Conservation (phyloP, 2,888 invertebrate species). For the Agrotis segetum region DNA sequence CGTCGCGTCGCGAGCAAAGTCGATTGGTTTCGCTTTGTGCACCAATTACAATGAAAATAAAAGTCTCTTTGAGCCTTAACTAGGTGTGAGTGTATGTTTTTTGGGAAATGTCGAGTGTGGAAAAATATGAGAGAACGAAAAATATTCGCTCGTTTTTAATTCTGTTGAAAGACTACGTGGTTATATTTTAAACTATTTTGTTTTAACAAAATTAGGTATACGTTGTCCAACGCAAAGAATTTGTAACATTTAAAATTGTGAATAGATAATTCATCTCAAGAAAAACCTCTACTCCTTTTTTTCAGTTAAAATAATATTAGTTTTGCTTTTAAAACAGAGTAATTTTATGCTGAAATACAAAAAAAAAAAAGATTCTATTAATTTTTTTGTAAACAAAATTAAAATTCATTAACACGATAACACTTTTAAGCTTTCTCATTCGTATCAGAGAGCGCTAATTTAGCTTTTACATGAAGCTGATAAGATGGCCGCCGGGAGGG, state of each 20-base stretch:
- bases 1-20: slow-evolving; percentile 53
- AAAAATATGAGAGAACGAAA: slow-evolving; percentile 1
- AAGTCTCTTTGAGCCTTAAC: slow-evolving; percentile 35
- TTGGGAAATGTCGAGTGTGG: slow-evolving; percentile 12
- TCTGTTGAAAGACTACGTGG: slow-evolving; percentile 1
- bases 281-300: too few relatives aligned
- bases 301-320: too few relatives aligned
- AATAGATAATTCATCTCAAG: too few relatives aligned
- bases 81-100: slow-evolving; percentile 28
- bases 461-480: slow-evolving; percentile 56
- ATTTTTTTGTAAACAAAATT: slow-evolving; percentile 17
- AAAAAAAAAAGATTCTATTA: not conserved
- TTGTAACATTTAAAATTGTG: too few relatives aligned
- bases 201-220: too few relatives aligned
- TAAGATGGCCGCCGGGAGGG: slow-evolving; percentile 52
- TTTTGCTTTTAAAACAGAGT: too few relatives aligned
- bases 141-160: slow-evolving; percentile 19
- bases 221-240: too few relatives aligned
- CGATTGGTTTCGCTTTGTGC: slow-evolving; percentile 65
- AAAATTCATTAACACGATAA: slow-evolving; percentile 1
- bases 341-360: not conserved
- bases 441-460: slow-evolving; percentile 58
- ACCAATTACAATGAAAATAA: slow-evolving; percentile 66
- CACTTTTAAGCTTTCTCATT: slow-evolving; percentile 33
- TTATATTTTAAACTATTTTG: not conserved